Conservation (phyloP, 2,888 invertebrate species). For the Scelioninae gen. 1 region DNA sequence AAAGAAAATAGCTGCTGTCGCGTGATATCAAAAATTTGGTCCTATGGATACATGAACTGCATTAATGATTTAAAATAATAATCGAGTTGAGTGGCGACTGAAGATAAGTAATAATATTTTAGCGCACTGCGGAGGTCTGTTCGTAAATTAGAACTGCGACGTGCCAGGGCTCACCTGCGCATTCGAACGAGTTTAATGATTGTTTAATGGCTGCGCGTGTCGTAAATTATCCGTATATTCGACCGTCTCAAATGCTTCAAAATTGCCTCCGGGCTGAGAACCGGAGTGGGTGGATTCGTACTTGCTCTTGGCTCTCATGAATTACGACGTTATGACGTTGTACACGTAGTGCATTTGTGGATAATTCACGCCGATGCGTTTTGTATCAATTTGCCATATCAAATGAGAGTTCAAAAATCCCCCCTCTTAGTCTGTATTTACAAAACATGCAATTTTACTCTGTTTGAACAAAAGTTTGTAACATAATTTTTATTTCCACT, state of each 20-base stretch:
- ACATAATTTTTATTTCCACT: too few species aligned
- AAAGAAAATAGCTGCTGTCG: too few species aligned
- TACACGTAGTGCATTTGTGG: constrained; percentile 63
- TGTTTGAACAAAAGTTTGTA: too few species aligned
- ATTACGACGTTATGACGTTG: constrained; percentile 70
- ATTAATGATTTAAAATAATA: constrained; percentile 54
- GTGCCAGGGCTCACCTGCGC: constrained; percentile 80
- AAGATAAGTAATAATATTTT: constrained; percentile 82
- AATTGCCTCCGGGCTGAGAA: constrained; percentile 80
- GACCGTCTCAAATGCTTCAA: constrained; percentile 83
- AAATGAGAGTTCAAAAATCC: too few species aligned
- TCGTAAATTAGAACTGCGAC: constrained; percentile 83
- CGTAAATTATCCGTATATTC: constrained; percentile 84
- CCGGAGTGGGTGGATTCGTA: constrained; percentile 68
- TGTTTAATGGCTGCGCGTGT: constrained; percentile 84
- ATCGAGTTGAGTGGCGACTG: constrained; percentile 59
- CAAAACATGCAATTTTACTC: too few species aligned
- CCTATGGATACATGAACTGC: neutral
- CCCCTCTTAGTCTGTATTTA: too few species aligned
- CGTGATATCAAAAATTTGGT: neutral
- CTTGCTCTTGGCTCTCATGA: constrained; percentile 63
- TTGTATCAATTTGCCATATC: too few species aligned
- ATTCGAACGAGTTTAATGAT: constrained; percentile 84
- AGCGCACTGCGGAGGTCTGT: constrained; percentile 83
- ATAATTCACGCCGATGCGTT: too few species aligned